Evolutionary conservation across 1,140 invertebrate species (phyloP).

Genomic region (Idris sp.): DNA sequence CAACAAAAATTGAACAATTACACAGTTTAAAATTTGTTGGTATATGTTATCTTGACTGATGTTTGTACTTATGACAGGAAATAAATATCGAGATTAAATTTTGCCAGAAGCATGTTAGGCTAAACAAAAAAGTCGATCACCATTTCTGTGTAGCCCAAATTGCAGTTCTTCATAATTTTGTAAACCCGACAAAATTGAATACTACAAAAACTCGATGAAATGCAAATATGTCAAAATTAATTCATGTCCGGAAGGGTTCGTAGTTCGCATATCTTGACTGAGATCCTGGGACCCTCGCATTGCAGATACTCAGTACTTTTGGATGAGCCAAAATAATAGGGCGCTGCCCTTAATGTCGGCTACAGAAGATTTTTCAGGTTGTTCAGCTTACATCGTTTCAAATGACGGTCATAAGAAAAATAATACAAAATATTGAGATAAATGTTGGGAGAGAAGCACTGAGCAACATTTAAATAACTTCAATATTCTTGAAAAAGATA

Average conservation of each 20-base stretch:
- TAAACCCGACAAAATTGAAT: constrained; percentile 51
- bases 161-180: constrained; percentile 34
- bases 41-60: too few species aligned
- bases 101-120: constrained; percentile 12
- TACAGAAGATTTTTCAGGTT: constrained; percentile 25
- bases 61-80: too few species aligned
- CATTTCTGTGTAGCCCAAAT: constrained; percentile 22
- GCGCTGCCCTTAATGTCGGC: constrained; percentile 20
- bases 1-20: too few species aligned
- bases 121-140: constrained; percentile 25
- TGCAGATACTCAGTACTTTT: constrained; percentile 50
- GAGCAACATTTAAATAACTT: not conserved
- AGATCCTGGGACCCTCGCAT: constrained; percentile 27
- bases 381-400: constrained; percentile 19
- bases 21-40: too few species aligned
- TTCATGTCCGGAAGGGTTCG: constrained; percentile 55
- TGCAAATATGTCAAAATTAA: constrained; percentile 56
- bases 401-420: constrained; percentile 25
- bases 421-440: constrained; percentile 15
- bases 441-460: constrained; percentile 5
- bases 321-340: constrained; percentile 53
- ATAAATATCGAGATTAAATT: too few species aligned
- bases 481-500: too few species aligned
- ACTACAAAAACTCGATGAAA: constrained; percentile 49
- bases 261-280: constrained; percentile 44